Conservation (phyloP, 2,888 invertebrate genomes). For the Anoncus sp. region DNA sequence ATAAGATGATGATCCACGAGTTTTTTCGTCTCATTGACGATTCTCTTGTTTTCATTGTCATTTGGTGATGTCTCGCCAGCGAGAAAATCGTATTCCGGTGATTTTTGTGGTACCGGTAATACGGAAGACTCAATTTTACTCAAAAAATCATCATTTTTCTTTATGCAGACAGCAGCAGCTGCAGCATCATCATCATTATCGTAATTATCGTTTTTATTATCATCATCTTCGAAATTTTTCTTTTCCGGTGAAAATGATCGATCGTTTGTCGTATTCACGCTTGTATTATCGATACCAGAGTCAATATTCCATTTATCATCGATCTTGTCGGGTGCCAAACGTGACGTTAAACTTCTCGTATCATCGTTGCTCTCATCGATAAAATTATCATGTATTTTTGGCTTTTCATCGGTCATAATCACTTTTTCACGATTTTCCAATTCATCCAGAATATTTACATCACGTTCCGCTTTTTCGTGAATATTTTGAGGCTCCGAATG, state of each 20-base stretch:
- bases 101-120: constrained; percentile 71
- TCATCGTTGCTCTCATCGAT: not conserved
- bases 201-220: constrained; percentile 40
- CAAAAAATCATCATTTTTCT: constrained; percentile 55
- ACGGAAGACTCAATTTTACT: constrained; percentile 70
- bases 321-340: constrained; percentile 36
- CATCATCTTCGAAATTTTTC: constrained; percentile 33
- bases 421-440: constrained; percentile 21
- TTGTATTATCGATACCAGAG: not conserved
- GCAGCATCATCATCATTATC: constrained; percentile 40
- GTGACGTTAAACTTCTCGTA: not conserved
- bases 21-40: constrained; percentile 16
- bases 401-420: constrained; percentile 16
- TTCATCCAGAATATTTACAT: not conserved
- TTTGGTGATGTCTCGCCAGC: constrained; percentile 62
- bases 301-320: constrained; percentile 25
- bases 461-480: not conserved
- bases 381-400: not conserved
- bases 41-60: constrained; percentile 25
- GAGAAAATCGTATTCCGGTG: constrained; percentile 71
- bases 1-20: constrained; percentile 66
- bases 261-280: constrained; percentile 3
- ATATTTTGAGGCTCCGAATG: not conserved
- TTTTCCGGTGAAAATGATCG: constrained; percentile 31
- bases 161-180: constrained; percentile 5